Conservation (phyloP, 2,113 vertebrate genomes). For the Nyctibius bracteatus region DNA sequence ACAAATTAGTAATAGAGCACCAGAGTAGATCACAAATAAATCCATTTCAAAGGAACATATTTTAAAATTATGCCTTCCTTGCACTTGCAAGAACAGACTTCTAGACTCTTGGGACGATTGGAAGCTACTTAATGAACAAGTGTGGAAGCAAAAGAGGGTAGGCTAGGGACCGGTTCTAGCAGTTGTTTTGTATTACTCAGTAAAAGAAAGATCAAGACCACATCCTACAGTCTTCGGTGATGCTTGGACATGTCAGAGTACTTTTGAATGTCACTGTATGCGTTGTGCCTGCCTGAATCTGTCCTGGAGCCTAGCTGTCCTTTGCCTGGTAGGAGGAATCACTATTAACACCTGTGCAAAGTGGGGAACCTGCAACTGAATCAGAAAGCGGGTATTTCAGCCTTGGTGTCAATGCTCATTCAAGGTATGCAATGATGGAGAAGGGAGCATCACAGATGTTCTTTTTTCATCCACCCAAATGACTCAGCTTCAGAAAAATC, state of each 20-base stretch:
- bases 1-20: neutral
- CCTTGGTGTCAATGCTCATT: neutral
- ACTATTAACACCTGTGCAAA: neutral
- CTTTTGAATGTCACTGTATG: neutral
- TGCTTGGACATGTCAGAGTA: slow-evolving; percentile 7
- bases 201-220: slow-evolving; percentile 42
- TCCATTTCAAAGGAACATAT: neutral
- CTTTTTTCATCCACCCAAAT: neutral
- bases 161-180: neutral
- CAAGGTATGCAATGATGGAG: neutral
- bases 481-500: neutral
- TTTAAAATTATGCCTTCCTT: neutral
- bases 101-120: neutral
- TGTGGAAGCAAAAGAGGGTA: neutral
- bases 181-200: slow-evolving; percentile 28
- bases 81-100: neutral
- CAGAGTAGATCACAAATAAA: neutral
- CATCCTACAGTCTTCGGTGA: neutral
- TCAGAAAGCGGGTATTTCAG: neutral
- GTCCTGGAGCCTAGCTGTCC: neutral
- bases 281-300: neutral
- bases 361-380: neutral
- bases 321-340: neutral
- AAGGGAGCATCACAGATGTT: neutral
- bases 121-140: slow-evolving; percentile 15